Evolutionary conservation across 2,888 invertebrate species (phyloP), one percentile per base, ranked within the genome.

Genomic region (Pristionchus japonicus): DNA sequence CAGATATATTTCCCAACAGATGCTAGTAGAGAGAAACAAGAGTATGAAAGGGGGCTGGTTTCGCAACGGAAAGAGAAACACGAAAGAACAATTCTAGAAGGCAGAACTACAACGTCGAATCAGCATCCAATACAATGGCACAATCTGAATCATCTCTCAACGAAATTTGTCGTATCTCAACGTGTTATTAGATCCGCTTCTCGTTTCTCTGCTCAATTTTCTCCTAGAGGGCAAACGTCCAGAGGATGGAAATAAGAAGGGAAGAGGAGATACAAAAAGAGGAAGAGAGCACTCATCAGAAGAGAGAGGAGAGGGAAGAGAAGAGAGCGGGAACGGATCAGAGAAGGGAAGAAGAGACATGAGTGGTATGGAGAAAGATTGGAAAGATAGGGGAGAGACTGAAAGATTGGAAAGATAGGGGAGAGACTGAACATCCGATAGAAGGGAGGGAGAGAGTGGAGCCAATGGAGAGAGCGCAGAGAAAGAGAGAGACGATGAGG

Each of bases 261-360:
- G 31, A 34, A 47, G 17, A 34, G 70, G 88, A 34, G 88, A 57
- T 64, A 84, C 82, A 74, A 70, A 80, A 17, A 84, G 86, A 88
- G 86, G n/a, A 47, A 80, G 31, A 86, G 89, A 85, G 57, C 49
- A 67, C 57, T 80, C 80, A 80, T 67, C 57, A 61, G 85, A 70
- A 80, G 82, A 64, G 43, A 61, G 40, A 86, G 47, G 82, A 61
- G 89, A 80, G 47, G 61, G 34, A 49, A 88, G 74, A 52, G 80
- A 86, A 74, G 31, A 61, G 70, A 37, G 86, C 15, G 67, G 67
- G 82, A 88, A 61, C 52, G 64, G 77, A n/a, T 27, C 52, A n/a
- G 57, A 43, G n/a, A 23, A 74, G 20, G 40, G 80, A 82, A 47
- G 15, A 40, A 31, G 61, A 85, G 74, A 49, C 49, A 89, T 37